These are phyloP conservation scores for Pseudococcus jackbeardsleyi DNA, from an alignment of 2,888 invertebrate genomes.

Conservation along the genomic window DNA sequence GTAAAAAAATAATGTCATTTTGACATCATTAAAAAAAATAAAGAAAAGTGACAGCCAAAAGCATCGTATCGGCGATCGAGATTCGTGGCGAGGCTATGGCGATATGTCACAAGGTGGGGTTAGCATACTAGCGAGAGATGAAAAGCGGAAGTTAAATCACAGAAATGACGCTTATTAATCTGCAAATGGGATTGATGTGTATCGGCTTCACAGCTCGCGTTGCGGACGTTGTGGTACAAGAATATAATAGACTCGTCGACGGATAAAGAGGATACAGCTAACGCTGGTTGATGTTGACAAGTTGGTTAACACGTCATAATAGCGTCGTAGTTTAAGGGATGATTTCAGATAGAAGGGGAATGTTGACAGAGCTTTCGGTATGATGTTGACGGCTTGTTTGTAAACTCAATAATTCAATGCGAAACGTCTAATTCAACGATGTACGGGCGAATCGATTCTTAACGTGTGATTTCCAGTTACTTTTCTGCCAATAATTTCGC, in stretches of 20 bases:
- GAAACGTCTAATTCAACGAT: constrained; percentile 25
- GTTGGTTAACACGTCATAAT: constrained; percentile 64
- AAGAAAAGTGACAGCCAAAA: constrained; percentile 28
- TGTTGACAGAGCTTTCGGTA: constrained; percentile 52
- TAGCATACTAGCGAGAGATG: background rate
- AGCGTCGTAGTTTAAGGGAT: constrained; percentile 62
- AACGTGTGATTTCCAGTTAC: background rate
- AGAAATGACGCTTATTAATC: constrained; percentile 65
- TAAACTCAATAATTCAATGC: constrained; percentile 46
- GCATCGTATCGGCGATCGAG: background rate
- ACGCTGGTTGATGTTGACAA: constrained; percentile 65
- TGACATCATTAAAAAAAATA: constrained; percentile 12
- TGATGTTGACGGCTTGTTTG: constrained; percentile 50
- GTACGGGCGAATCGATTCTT: constrained; percentile 24
- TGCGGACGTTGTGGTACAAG: constrained; percentile 61
- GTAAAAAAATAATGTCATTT: constrained; percentile 22
- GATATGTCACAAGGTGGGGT: background rate
- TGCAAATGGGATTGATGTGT: constrained; percentile 65
- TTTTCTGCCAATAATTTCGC: background rate
- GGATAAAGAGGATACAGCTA: constrained; percentile 59
- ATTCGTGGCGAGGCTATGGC: background rate
- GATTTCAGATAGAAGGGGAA: constrained; percentile 54
- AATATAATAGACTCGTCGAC: constrained; percentile 61
- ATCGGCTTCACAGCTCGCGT: constrained; percentile 62
- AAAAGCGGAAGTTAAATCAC: constrained; percentile 64